Base-by-base conservation (phyloP, 1,140 invertebrate genomes). In the Caenorhabditis remanei region DNA sequence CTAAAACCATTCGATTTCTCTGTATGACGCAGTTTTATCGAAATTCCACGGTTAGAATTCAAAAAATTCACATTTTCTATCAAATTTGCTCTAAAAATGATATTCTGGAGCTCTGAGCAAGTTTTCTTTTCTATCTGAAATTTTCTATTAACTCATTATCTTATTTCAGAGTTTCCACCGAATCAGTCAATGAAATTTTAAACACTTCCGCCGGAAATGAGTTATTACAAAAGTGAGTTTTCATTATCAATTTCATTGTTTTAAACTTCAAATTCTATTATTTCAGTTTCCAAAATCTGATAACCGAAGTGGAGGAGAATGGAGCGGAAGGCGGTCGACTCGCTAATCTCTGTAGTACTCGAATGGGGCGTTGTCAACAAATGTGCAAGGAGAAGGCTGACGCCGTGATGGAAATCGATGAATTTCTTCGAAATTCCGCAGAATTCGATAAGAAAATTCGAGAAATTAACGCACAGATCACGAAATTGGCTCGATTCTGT, bases 341-440 rank as follows among this genome's bases (percentile, higher is more conserved):
- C 9, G 87, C 88, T 6, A 88, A 89, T 79, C 56, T 89, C 2
- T 89, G 86, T 55, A 88, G 87, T 83, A 89, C 88, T n/a, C 41
- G 88, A 56, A 89, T 89, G 87, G 88, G 88, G 14, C 32, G 87
- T 43, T 67, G 84, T 24, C 88, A 89, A 53, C 87, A 87, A 63
- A 88, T 88, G 86, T 88, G 86, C 61, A 71, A 83, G 40, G 88
- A 89, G 84, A 75, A 82, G n/a, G 88, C 86, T 46, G 53, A 85
- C 46, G 87, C 86, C 19, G 84, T 89, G 16, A 88, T 89, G 67
- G 63, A 89, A 53, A 75, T 89, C 11, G 86, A 87, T 24, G 55
- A 71, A 8, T 85, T 88, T 40, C 83, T 89, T 4, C 71, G 88
- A 21, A 58, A 85, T 40, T 55, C 58, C 19, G 53, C 83, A 7